phyloP scores from a whole-genome alignment of 2,797 vertebrate species.

The Galago senegalensis region DNA sequence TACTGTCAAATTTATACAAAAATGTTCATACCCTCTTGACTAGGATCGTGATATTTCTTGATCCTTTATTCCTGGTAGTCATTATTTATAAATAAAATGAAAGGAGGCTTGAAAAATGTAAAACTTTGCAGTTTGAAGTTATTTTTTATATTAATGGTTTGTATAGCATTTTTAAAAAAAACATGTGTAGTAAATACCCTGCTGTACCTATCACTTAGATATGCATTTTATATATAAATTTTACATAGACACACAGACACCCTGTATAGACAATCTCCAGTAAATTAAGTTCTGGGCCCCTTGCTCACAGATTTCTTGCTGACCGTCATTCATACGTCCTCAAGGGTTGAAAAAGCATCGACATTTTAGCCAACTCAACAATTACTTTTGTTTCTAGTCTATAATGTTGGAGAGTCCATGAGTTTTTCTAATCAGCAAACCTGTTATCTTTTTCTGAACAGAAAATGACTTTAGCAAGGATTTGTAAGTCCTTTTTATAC shows the following conservation, averaged over 20 bases:
- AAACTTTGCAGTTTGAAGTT: conserved; percentile 9
- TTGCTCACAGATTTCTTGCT: neutral
- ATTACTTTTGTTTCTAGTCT: neutral
- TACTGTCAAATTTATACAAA: neutral
- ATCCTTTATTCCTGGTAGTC: neutral
- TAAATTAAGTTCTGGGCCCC: neutral
- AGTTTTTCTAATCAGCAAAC: neutral
- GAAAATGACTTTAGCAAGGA: neutral
- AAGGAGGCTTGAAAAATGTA: neutral
- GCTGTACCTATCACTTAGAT: neutral
- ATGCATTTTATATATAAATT: too few relatives aligned
- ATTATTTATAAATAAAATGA: conserved; percentile 30
- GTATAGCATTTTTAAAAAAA: neutral
- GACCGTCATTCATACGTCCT: neutral
- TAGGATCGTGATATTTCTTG: neutral
- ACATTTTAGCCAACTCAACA: neutral
- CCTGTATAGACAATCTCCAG: neutral
- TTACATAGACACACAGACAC: too few relatives aligned
- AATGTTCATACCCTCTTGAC: neutral
- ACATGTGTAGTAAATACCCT: neutral
- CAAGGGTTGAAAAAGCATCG: neutral
- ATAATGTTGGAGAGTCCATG: neutral
- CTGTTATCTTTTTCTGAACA: neutral
- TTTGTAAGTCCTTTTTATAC: neutral
- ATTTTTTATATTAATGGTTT: neutral